Evolutionary conservation across 2,888 invertebrate genomes (phyloP), one percentile per base, ranked within the genome.

Genomic region (Folsomia candida): DNA sequence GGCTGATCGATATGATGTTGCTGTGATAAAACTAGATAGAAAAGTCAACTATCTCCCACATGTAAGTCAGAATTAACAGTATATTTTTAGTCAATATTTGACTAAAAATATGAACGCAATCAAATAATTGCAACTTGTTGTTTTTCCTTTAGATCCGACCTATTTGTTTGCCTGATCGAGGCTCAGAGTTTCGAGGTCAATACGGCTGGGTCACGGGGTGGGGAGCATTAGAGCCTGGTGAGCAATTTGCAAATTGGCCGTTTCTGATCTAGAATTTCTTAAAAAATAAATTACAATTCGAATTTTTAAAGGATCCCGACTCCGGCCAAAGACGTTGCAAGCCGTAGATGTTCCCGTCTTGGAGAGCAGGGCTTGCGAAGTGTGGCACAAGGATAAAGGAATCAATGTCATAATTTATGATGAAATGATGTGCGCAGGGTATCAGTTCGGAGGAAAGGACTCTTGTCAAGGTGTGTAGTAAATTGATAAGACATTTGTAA

Each of bases 351-450:
- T 95, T 75, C 95, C 94, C 0, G 93, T 95, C n/a, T 88, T 95
- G 71, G 94, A 94, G 82, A 94, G 94, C 82, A 86, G 93, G 71
- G 85, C 89, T 73, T 89, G 89, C 82, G 89, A 89, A 82, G 82
- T 80, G 69, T 89, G 89, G 89, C 89, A 89, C 81, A 85, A 88
- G 73, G 87, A 87, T 22, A 89, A 89, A 79, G 92, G 92, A 67
- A 93, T 93, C 80, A 91, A 91, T 82, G 92, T 93, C 54, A 91
- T 94, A 20, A 95, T 95, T 81, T 94, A 94, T 83, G 94, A 94
- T 58, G 95, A 95, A 84, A 95, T 95, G 95, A 89, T 95, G 83
- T 95, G 95, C 82, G 94, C 95, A 0, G 95, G 95, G 1, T 94
- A 95, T 83, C 88, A 93, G 66, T 90, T 90, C 27, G 94, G 94